phyloP scores from a whole-genome alignment of 2,888 invertebrate species.

The Pseudococcus longispinus region DNA sequence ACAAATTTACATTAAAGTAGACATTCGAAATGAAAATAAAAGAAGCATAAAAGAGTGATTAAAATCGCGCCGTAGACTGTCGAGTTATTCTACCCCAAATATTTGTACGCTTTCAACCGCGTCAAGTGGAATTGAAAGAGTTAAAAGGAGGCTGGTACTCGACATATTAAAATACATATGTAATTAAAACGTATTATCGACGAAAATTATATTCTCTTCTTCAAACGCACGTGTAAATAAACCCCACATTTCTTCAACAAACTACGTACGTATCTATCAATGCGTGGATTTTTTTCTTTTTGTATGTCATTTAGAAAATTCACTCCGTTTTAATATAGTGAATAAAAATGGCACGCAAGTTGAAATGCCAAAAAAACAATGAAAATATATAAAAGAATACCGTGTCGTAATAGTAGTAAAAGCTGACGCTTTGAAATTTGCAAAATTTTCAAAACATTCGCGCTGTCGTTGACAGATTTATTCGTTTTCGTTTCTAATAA shows the following conservation, averaged over 20 bases:
- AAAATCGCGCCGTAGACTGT: neutral
- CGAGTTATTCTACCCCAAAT: neutral
- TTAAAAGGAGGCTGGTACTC: neutral
- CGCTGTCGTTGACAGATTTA: slow-evolving; percentile 11
- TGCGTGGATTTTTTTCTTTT: neutral
- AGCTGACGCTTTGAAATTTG: neutral
- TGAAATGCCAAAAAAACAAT: slow-evolving; percentile 1
- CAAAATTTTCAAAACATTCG: neutral
- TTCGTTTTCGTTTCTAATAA: slow-evolving; percentile 3
- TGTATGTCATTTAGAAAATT: neutral
- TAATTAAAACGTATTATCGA: too few relatives aligned
- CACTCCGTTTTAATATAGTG: neutral
- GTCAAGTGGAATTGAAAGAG: neutral
- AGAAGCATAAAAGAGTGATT: neutral
- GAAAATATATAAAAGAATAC: neutral
- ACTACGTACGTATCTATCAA: neutral
- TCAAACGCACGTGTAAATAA: neutral
- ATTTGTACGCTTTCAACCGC: neutral
- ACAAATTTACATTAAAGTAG: neutral
- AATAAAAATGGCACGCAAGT: neutral
- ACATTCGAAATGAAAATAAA: neutral
- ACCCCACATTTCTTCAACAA: neutral
- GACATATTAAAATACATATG: neutral
- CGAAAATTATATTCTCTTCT: neutral
- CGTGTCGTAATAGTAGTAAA: neutral